Base-by-base conservation (phyloP, 2,888 invertebrate species). In the Eupsilia transversa region DNA sequence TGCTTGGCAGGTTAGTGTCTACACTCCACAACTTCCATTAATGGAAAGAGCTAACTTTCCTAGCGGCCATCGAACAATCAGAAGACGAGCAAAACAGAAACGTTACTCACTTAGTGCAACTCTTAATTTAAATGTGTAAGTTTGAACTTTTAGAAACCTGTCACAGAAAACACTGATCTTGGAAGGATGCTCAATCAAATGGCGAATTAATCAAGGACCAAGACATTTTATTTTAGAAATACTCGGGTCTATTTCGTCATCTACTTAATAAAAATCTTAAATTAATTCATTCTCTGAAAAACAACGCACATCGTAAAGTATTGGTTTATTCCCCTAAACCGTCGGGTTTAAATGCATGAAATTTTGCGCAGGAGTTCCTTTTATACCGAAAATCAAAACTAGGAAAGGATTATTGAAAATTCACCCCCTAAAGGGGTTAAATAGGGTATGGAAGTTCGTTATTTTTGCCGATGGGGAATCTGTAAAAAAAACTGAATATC, bases 1-100 rank as follows among this genome's bases (percentile, higher is more conserved):
- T 87, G 93, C 96, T 99, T 49, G 99, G 98, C 90, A 97, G 98
- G 71, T 65, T 1, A n/a, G 17, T 52, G 7, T 9, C 27, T 30
- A 61, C 61, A 20, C 6, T 23, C 38, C 20, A 61, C 38, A 10
- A n/a, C 1, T 17, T n/a, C 3, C 27, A 6, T 27, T 2, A 12
- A 27, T 27, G 2, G 3, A 5, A 57, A n/a, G 17, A 38, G 10
- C 20, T 0, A 10, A 41, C 6, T 20, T 41, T 27, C 3, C 23
- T 23, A 46, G 7, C 10, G 3, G 3, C 17, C 12, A n/a, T 54
- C 52, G 12, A 27, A 54, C 5, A n/a, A n/a, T 54, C 27, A 27
- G 27, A 35, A 60, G 4, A n/a, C n/a, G 23, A 60, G 10, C 49
- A 52, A 52, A 52, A 52, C n/a, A 52, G n/a, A n/a, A n/a, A n/a